These are phyloP conservation scores for Schizopygopsis malacanthus DNA, from an alignment of 2,797 vertebrate genomes.

Conservation along the genomic window DNA sequence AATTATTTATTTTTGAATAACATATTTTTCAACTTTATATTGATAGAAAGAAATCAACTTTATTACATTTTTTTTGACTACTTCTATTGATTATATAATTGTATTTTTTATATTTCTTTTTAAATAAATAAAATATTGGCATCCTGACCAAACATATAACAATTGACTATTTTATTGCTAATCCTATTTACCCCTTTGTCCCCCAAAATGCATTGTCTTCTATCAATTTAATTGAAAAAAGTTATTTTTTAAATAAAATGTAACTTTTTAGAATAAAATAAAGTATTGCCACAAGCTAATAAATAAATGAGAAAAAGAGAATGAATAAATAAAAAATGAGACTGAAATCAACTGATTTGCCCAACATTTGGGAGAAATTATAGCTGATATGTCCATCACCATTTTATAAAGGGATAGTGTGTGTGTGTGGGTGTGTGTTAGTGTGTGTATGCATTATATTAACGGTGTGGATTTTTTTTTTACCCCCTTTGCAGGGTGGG, in stretches of 20 bases:
- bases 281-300: background rate
- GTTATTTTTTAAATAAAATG: background rate
- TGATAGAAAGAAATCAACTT: background rate
- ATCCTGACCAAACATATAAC: background rate
- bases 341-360: background rate
- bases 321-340: background rate
- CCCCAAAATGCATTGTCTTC: too few species aligned
- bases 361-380: background rate
- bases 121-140: background rate
- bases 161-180: background rate
- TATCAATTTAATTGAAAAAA: background rate
- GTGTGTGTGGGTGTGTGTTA: constrained; percentile 8
- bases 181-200: background rate
- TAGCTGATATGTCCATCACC: background rate
- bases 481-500: constrained; percentile 1
- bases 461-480: constrained; percentile 18
- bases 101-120: background rate
- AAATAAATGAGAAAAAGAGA: background rate
- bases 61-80: background rate
- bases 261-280: background rate
- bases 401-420: constrained; percentile 12
- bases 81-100: background rate
- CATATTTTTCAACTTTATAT: background rate
- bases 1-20: background rate
- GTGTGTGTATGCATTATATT: constrained; percentile 40